Evolutionary conservation across 2,888 invertebrate genomes (phyloP), one percentile per base, ranked within the genome.

Genomic region (Sinodicranocentrus sp.): DNA sequence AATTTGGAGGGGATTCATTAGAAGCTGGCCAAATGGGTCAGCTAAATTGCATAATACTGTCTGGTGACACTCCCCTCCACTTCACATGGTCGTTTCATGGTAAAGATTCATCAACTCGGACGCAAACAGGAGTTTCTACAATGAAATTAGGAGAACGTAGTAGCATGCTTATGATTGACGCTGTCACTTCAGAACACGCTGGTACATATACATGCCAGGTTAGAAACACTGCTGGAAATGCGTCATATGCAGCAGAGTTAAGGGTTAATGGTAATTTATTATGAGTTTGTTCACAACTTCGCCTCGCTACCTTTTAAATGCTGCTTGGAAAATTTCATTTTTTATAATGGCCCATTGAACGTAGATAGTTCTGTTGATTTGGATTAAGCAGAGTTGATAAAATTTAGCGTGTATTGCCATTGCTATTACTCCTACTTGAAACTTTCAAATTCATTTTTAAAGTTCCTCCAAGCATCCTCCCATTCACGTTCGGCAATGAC

Each of bases 21-120:
- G 95, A 95, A 90, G 94, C 94, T 89, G 94, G 94, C 71, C 94
- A 95, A 89, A 93, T 94, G 91, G 94, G 94, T 48, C 94, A 94
- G 54, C 92, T 94, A 78, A 92, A 93, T 85, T 95, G 95, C 91
- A 92, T 93, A 87, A 92, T 94, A 86, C 93, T 93, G 89, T 95
- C 95, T 90, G 95, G 96, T 84, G 96, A 96, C 91, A 93, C 94
- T 89, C 96, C 96, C 0, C 92, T 97, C 85, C 93, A 92, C 85
- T 94, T 96, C 85, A 92, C 92, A 71, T 97, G 96, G 96, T 93
- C 93, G 89, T 94, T 95, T 90, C 94, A 95, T 90, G 93, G 93
- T 72, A 90, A 92, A 67, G 68, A 84, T 6, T 72, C 84, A 17
- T 67, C 84, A 0, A 65, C 83, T 8, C 82, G 70, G 23, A 79